A percentile compares a stretch with the other conserved stretches of the same genome.
These are phyloP conservation scores for Gallinago jamesoni DNA, from an alignment of 2,113 vertebrate species.

Conservation along the genomic window DNA sequence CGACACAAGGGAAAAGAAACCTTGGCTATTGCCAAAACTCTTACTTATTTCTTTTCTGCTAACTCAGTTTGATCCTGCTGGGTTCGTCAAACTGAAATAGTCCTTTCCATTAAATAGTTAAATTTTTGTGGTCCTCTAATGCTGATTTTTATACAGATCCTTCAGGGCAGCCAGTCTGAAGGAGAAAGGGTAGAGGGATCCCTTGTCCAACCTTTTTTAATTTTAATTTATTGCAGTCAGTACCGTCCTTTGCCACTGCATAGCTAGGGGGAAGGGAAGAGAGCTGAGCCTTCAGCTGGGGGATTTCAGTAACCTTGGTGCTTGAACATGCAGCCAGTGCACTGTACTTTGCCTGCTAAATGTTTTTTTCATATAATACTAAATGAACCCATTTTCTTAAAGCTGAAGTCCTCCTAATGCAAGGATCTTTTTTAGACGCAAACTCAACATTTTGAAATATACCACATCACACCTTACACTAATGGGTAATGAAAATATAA, in stretches of 20 bases:
- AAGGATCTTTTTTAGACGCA: neutral
- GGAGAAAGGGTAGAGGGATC: neutral
- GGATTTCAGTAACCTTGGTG: constrained; percentile 33
- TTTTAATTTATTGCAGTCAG: constrained; percentile 22
- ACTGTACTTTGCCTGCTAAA: neutral
- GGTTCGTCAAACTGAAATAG: neutral
- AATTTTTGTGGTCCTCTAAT: neutral
- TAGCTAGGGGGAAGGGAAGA: constrained; percentile 25
- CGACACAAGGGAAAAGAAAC: neutral
- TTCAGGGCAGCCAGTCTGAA: neutral
- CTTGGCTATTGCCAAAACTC: neutral
- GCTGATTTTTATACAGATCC: neutral
- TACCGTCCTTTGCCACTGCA: constrained; percentile 12
- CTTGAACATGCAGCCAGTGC: neutral
- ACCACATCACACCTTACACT: neutral
- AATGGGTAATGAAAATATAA: neutral
- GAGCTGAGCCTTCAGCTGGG: neutral
- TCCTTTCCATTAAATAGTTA: neutral
- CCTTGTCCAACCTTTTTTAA: neutral
- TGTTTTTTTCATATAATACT: neutral
- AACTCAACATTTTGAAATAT: neutral
- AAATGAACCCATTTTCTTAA: neutral
- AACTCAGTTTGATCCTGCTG: neutral
- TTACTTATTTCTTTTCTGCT: neutral
- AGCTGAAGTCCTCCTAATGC: neutral